Percentiles rank a stretch among this genome's conserved stretches.
phyloP scores from a whole-genome alignment of 2,113 vertebrate genomes.

The Hymenochirus boettgeri region DNA sequence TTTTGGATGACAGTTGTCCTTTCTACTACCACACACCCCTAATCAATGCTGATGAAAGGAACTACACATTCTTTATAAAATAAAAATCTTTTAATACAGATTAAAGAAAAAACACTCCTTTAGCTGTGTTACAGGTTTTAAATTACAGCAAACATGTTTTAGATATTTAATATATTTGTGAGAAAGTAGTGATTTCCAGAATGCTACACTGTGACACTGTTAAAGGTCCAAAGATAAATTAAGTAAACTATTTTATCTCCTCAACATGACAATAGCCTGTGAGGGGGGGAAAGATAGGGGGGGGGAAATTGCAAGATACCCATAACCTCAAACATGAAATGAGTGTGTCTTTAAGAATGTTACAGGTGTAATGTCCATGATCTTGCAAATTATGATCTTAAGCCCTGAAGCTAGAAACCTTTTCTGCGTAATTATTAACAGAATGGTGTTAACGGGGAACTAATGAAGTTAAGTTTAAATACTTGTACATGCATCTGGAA shows the following conservation, averaged over 20 bases:
- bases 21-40: too few relatives aligned
- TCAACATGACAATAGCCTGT: background rate
- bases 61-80: too few relatives aligned
- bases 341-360: constrained; percentile 3
- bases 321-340: constrained; percentile 4
- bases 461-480: constrained; percentile 41
- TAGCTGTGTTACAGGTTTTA: too few relatives aligned
- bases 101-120: too few relatives aligned
- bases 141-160: too few relatives aligned
- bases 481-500: constrained; percentile 43
- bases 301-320: background rate
- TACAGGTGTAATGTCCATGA: constrained; percentile 35
- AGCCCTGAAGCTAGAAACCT: constrained; percentile 20
- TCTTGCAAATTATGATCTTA: constrained; percentile 29
- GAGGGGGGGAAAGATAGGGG: background rate
- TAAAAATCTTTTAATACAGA: too few relatives aligned
- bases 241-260: background rate
- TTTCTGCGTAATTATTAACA: constrained; percentile 35
- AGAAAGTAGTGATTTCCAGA: too few relatives aligned
- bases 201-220: background rate
- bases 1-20: too few relatives aligned
- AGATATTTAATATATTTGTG: too few relatives aligned
- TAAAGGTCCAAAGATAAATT: background rate
- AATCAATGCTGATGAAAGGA: too few relatives aligned
- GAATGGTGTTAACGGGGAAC: constrained; percentile 41